Conservation (phyloP, 2,888 invertebrate species). For the Phengaris alcon region DNA sequence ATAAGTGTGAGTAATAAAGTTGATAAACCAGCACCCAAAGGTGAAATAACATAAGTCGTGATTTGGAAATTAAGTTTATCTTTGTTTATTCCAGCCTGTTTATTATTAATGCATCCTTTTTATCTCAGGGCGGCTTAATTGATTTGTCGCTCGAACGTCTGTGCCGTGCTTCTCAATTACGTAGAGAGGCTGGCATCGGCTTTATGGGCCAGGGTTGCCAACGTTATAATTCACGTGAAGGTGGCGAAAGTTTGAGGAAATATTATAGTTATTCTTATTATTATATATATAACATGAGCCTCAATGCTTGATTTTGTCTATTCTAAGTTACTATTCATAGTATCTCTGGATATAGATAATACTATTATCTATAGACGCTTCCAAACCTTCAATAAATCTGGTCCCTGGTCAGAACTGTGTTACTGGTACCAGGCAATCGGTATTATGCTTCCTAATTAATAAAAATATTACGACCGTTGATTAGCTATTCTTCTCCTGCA, state of each 20-base stretch:
- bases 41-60: conserved; percentile 25
- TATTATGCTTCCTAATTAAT: no score
- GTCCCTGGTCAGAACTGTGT: no score
- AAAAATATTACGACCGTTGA: no score
- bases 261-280: no score
- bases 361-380: no score
- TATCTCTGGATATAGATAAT: no score
- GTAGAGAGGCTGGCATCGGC: conserved; percentile 52
- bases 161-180: conserved; percentile 73
- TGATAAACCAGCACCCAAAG: not conserved
- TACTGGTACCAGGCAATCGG: no score
- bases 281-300: no score
- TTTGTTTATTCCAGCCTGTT: conserved; percentile 46
- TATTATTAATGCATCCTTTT: conserved; percentile 70
- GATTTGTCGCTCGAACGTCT: conserved; percentile 71
- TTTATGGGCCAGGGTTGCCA: not conserved
- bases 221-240: not conserved
- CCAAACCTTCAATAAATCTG: no score
- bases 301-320: no score
- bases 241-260: not conserved
- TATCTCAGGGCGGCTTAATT: conserved; percentile 67
- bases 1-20: not conserved
- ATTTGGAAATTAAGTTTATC: conserved; percentile 26
- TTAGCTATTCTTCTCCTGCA: no score
- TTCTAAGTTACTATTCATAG: no score